Evolutionary conservation across 2,888 invertebrate species (phyloP), one percentile per base, ranked within the genome.

Genomic region (Rapana venosa): DNA sequence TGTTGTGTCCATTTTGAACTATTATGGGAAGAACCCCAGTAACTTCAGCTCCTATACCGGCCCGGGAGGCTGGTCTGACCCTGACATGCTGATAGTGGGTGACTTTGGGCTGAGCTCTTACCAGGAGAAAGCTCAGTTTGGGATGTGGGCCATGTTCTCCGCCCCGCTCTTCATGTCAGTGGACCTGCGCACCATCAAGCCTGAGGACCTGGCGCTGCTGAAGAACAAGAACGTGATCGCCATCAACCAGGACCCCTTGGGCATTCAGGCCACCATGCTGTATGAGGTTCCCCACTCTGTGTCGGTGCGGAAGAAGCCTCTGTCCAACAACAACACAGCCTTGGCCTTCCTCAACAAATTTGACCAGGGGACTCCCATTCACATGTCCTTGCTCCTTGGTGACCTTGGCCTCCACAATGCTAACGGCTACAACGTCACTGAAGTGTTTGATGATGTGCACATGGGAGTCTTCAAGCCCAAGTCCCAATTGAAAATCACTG

Each of bases 11-110:
- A 99, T 99, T 93, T 98, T 99, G 95, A 98, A 99, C 97, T 99
- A 98, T 96, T 99, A 98, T 96, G 99, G 98, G 92, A 98, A 98
- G 96, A 98, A 99, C 96, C 98, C 98, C 96, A 98, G 98, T 95
- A 97, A 97, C 74, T 98, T 99, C 94, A 98, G 98, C 91, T 97
- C 98, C 70, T 98, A 98, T 96, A 98, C 98, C 56, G 99, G 98
- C 15, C 99, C 99, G 6, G 99, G 99, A 17, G 98, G 98, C 94
- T 99, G 98, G 98, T 99, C 99, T 96, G 99, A 99, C 96, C 99
- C 99, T 61, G 99, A 99, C 95, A 99, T 99, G 99, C 96, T 98
- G 95, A 98, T 99, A 93, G 98, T 99, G 95, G 99, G 99, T 79
- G 98, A 99, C 96, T 98, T 98, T 96, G 99, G 99, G 1, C 96